Evolutionary conservation across 2,888 invertebrate species (phyloP).

Genomic region (Nymphalis c-album): DNA sequence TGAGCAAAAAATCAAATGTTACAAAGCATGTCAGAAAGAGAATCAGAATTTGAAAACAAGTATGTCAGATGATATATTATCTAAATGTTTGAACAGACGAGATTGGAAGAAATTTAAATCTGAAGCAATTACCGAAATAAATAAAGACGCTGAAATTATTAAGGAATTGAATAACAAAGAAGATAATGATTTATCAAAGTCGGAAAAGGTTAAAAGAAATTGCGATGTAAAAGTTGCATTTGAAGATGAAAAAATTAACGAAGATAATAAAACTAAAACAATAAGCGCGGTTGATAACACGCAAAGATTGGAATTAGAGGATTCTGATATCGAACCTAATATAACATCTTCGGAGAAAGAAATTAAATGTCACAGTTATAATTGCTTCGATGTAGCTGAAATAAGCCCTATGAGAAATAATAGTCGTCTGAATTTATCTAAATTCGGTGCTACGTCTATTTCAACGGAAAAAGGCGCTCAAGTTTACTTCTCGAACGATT

Average conservation of each 20-base stretch:
- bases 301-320: constrained; percentile 33
- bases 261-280: constrained; percentile 17
- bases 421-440: constrained; percentile 35
- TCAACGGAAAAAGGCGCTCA: constrained; percentile 63
- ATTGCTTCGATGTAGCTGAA: constrained; percentile 39
- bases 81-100: constrained; percentile 67
- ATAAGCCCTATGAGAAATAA: constrained; percentile 34
- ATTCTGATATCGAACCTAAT: constrained; percentile 34
- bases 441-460: constrained; percentile 41
- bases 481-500: constrained; percentile 65
- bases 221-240: constrained; percentile 47
- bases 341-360: constrained; percentile 57
- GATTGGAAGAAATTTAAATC: constrained; percentile 62
- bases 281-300: constrained; percentile 12
- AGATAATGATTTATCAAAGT: not conserved
- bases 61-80: constrained; percentile 70
- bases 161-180: constrained; percentile 20
- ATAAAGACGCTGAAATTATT: constrained; percentile 18
- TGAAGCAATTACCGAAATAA: constrained; percentile 44
- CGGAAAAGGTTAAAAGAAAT: constrained; percentile 27
- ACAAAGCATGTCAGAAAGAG: constrained; percentile 67
- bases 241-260: constrained; percentile 45
- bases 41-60: constrained; percentile 53
- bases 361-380: constrained; percentile 58
- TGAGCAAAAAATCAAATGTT: constrained; percentile 65